Conservation (phyloP, 2,113 vertebrate species). For the Spheniscus mendiculus region DNA sequence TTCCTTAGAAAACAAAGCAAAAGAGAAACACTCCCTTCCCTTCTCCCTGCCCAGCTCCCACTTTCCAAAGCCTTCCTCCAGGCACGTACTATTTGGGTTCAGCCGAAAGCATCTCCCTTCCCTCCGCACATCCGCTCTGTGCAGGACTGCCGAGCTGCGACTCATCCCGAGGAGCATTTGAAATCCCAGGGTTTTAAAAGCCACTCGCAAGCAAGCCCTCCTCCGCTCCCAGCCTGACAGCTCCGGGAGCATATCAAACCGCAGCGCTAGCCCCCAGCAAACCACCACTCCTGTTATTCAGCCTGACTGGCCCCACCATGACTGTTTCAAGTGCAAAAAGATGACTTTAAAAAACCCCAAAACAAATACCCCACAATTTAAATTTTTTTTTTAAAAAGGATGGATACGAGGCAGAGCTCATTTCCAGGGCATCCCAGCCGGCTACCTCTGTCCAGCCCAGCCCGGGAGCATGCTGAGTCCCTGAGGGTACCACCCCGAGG, state of each 20-base stretch:
- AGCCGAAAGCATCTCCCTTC: conserved; percentile 9
- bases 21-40: not conserved
- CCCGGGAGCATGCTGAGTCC: rapidly evolving
- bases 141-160: not conserved
- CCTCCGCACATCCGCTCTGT: not conserved
- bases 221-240: not conserved
- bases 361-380: not conserved
- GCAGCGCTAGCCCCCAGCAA: not conserved
- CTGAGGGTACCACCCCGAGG: not conserved
- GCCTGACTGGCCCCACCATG: not conserved
- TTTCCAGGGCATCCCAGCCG: not conserved
- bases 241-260: not conserved
- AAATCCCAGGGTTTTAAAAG: not conserved
- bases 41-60: not conserved
- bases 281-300: not conserved
- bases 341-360: not conserved
- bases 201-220: not conserved
- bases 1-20: not conserved
- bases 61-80: not conserved
- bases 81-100: conserved; percentile 24
- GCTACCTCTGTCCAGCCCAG: not conserved
- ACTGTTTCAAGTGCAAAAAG: not conserved
- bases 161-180: not conserved
- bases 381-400: not conserved
- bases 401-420: rapidly evolving